phyloP scores from a whole-genome alignment of 64 coral and sea anemone genomes.

The Porites australiensis region DNA sequence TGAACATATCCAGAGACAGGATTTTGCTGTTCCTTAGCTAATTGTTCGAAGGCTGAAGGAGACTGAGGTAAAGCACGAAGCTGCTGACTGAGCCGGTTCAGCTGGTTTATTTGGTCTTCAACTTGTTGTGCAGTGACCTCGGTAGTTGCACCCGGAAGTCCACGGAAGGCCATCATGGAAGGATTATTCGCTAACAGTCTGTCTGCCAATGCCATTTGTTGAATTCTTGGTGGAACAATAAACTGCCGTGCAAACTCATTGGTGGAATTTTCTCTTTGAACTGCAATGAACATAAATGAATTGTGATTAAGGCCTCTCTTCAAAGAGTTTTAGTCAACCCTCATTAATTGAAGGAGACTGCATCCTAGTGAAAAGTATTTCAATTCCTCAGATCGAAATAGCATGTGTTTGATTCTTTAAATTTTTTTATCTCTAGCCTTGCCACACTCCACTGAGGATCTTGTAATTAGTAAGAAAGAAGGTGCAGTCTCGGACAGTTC shows the following conservation, averaged over 20 bases:
- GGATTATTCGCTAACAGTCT: not conserved
- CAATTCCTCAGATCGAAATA: no score
- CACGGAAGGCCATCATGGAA: not conserved
- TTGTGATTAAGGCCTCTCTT: not conserved
- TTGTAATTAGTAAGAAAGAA: no score
- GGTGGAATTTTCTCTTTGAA: constrained; percentile 26
- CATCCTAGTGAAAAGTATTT: no score
- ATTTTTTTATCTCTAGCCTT: no score
- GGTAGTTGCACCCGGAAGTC: not conserved
- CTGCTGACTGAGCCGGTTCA: constrained; percentile 9
- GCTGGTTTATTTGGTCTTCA: constrained; percentile 31
- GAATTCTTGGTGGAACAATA: constrained; percentile 19
- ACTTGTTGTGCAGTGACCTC: constrained; percentile 31
- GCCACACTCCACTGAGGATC: no score
- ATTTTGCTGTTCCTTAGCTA: not conserved
- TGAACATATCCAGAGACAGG: not conserved
- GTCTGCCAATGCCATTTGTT: not conserved
- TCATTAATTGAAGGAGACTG: no score
- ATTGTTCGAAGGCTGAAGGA: not conserved
- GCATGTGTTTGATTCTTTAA: no score
- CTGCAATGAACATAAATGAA: not conserved
- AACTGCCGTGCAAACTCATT: constrained; percentile 8
- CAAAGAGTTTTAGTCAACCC: no score
- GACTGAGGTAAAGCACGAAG: not conserved
- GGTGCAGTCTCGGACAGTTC: no score